Conservation (phyloP, 2,797 vertebrate species). For the Lutjanus campechanus region DNA sequence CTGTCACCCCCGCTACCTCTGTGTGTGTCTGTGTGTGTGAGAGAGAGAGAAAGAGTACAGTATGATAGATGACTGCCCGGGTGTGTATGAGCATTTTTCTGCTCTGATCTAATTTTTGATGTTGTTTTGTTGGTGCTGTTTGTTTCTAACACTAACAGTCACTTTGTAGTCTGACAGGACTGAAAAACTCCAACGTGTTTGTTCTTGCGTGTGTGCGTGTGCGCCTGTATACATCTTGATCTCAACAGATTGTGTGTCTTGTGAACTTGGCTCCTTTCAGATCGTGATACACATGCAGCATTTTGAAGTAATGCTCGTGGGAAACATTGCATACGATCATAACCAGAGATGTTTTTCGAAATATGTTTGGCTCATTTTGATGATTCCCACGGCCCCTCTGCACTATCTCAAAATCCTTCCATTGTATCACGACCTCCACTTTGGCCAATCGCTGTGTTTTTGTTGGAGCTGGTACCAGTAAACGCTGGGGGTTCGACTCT, state of each 20-base stretch:
- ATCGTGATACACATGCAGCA: constrained; percentile 35
- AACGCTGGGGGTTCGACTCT: constrained; percentile 44
- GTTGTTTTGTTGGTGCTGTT: constrained; percentile 41
- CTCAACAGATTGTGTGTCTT: constrained; percentile 37
- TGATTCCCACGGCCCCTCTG: constrained; percentile 13
- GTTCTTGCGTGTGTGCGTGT: constrained; percentile 37
- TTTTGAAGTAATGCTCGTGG: constrained; percentile 46
- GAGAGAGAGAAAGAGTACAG: constrained; percentile 22
- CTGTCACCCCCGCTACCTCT: constrained; percentile 42
- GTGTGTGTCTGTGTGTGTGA: constrained; percentile 54
- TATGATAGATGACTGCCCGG: constrained; percentile 44
- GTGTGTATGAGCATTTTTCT: constrained; percentile 42
- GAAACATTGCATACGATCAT: constrained; percentile 34
- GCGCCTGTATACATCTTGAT: constrained; percentile 17
- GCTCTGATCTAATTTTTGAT: constrained; percentile 47
- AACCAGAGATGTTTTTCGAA: constrained; percentile 19
- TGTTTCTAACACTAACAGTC: constrained; percentile 60
- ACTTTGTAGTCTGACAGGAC: constrained; percentile 58
- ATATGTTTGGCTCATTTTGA: constrained; percentile 38
- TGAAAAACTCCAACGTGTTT: constrained; percentile 45
- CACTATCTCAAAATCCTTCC: constrained; percentile 33
- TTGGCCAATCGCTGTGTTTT: constrained; percentile 13
- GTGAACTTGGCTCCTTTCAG: constrained; percentile 33
- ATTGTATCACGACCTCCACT: constrained; percentile 24
- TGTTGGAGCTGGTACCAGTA: constrained; percentile 32